Conservation (phyloP, 1,140 invertebrate species). For the Panulirus ornatus region DNA sequence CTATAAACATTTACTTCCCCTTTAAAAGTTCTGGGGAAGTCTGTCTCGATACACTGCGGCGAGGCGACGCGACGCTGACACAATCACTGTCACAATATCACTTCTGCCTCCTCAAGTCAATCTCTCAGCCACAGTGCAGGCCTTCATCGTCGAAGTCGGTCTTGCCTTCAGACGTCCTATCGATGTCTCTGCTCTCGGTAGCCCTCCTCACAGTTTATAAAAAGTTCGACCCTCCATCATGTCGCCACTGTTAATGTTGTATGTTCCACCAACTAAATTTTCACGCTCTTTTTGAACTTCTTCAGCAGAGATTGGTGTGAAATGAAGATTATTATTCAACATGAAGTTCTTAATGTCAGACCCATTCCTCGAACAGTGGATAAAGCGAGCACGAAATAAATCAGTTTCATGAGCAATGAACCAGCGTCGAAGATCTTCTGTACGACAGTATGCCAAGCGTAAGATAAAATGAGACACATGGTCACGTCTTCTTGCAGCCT, state of each 20-base stretch:
- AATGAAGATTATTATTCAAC: slow-evolving; percentile 85
- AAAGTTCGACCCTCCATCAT: slow-evolving; percentile 62
- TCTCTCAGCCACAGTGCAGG: too few relatives aligned
- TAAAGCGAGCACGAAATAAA: slow-evolving; percentile 91
- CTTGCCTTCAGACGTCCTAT: too few relatives aligned
- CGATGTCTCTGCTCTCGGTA: too few relatives aligned
- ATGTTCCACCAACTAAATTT: slow-evolving; percentile 62
- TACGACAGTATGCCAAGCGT: slow-evolving; percentile 92
- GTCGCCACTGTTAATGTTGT: slow-evolving; percentile 55
- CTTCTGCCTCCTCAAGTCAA: too few relatives aligned
- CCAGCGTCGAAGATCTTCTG: slow-evolving; percentile 92
- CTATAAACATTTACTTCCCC: too few relatives aligned
- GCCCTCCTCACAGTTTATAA: slow-evolving; percentile 73
- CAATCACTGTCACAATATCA: too few relatives aligned
- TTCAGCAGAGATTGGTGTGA: slow-evolving; percentile 76
- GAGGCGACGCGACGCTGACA: too few relatives aligned
- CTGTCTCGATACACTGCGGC: too few relatives aligned
- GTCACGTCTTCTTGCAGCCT: slow-evolving; percentile 86
- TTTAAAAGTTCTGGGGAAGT: too few relatives aligned
- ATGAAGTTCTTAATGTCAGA: slow-evolving; percentile 86
- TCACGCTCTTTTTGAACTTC: slow-evolving; percentile 57
- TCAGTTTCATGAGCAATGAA: slow-evolving; percentile 94
- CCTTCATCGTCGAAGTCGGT: too few relatives aligned
- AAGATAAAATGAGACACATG: slow-evolving; percentile 96
- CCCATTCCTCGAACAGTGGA: slow-evolving; percentile 77